Evolutionary conservation across 2,888 invertebrate species (phyloP).

Genomic region (Conistra vaccinii): DNA sequence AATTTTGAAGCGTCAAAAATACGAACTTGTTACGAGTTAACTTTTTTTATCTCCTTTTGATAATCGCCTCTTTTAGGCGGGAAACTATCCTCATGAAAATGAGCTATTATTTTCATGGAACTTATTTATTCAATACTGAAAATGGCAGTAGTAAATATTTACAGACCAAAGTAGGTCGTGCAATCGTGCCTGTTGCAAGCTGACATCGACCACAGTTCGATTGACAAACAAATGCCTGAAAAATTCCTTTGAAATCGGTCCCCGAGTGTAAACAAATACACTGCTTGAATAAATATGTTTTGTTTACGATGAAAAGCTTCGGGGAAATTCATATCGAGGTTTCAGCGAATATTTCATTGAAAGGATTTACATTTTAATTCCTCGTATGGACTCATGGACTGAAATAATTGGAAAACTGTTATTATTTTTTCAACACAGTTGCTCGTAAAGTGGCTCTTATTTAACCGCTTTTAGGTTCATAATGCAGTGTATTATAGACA

Average conservation of each 20-base stretch:
- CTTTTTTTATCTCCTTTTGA: not conserved
- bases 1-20: not conserved
- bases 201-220: not conserved
- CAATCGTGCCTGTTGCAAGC: slow-evolving; percentile 18
- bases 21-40: not conserved
- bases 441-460: too few relatives aligned
- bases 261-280: slow-evolving; percentile 26
- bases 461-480: too few relatives aligned
- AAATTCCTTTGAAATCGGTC: slow-evolving; percentile 30
- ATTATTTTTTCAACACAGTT: too few relatives aligned
- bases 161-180: slow-evolving; percentile 32
- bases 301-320: slow-evolving; percentile 28
- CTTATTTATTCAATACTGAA: slow-evolving; percentile 44
- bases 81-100: not conserved
- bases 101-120: not conserved
- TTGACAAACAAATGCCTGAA: slow-evolving; percentile 6
- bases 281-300: slow-evolving; percentile 20
- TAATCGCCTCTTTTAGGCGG: not conserved
- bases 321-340: slow-evolving; percentile 21
- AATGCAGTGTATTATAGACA: too few relatives aligned
- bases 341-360: slow-evolving; percentile 17
- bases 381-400: slow-evolving; percentile 18
- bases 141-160: slow-evolving; percentile 36
- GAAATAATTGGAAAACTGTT: slow-evolving; percentile 33
- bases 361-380: slow-evolving; percentile 45